Conservation (phyloP, 2,888 invertebrate genomes). For the Odontomyia ornata region DNA sequence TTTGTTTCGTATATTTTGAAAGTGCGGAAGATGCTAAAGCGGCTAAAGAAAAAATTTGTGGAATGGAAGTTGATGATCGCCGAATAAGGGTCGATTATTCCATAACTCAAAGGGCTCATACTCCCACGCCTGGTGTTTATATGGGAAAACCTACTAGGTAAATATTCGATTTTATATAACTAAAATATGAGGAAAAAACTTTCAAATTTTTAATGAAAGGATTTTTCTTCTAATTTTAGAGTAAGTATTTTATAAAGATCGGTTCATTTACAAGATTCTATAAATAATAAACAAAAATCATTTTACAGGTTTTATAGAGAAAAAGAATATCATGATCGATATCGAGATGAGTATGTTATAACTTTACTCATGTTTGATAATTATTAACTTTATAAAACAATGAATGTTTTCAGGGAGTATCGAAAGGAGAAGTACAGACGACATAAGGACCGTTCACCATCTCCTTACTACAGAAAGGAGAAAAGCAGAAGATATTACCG, state of each 20-base stretch:
- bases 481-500: slow-evolving; percentile 55
- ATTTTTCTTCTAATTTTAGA: too few species aligned
- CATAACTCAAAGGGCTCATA: slow-evolving; percentile 94
- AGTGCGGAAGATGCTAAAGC: slow-evolving; percentile 87
- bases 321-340: slow-evolving; percentile 53
- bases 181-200: too few species aligned
- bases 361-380: not conserved
- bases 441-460: slow-evolving; percentile 52
- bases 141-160: slow-evolving; percentile 87
- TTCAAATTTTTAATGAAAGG: too few species aligned
- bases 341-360: slow-evolving; percentile 52
- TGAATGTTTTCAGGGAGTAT: slow-evolving; percentile 43
- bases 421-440: slow-evolving; percentile 2
- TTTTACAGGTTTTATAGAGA: slow-evolving; percentile 52
- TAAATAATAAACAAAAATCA: not conserved
- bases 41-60: slow-evolving; percentile 93
- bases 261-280: too few species aligned
- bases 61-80: slow-evolving; percentile 93
- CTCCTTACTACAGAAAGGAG: slow-evolving; percentile 52
- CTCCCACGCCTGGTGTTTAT: slow-evolving; percentile 96
- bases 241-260: too few species aligned
- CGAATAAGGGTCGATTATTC: slow-evolving; percentile 95
- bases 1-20: slow-evolving; percentile 95
- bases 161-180: too few species aligned
- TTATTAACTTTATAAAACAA: not conserved